Evolutionary conservation across 2,888 invertebrate genomes (phyloP), one percentile per base, ranked within the genome.

Genomic region (Oxycera nigricornis): DNA sequence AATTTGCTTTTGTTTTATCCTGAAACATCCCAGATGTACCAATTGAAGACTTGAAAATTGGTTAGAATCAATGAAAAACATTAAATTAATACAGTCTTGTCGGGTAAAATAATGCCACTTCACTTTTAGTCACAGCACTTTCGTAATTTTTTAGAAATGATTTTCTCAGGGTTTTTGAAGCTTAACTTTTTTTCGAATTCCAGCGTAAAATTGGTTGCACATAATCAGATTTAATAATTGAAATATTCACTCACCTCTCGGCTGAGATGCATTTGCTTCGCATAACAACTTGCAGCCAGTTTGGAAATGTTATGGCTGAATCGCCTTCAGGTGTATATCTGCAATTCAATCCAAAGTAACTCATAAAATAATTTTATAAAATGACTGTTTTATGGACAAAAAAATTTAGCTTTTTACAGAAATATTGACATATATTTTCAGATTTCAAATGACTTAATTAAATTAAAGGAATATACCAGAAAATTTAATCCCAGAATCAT

Each of bases 201-300:
- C 6, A 35, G 6, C 6, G 11, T 35, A 35, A 35, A 35, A 35
- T 35, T 6, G 35, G 35, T 35, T 35, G 11, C 11, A 7, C 11
- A 7, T n/a, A 41, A 9, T 14, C 17, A 24, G 28, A 46, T n/a
- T 70, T 22, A 28, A 72, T 41, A 24, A 72, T 14, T 28, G 55
- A 4, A 72, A 6, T 20, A 20, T 35, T 59, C 22, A 76, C 75
- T 75, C 74, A 77, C 78, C 77, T 77, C 50, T 76, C 76, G 55
- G 22, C 26, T 39, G 76, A 57, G 20, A 79, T 80, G 78, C 82
- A 82, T 82, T 85, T 85, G 78, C 82, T 85, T 74, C 82, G 82
- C 83, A 85, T 84, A 62, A 85, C 85, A 79, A 85, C 78, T 78
- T 85, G 84, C 79, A 85, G 76, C 85, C 85, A 85, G 79, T 85